Percentiles rank a stretch among this genome's conserved stretches.
phyloP scores from a whole-genome alignment of 2,888 invertebrate species.

The Quadriops clusia region DNA sequence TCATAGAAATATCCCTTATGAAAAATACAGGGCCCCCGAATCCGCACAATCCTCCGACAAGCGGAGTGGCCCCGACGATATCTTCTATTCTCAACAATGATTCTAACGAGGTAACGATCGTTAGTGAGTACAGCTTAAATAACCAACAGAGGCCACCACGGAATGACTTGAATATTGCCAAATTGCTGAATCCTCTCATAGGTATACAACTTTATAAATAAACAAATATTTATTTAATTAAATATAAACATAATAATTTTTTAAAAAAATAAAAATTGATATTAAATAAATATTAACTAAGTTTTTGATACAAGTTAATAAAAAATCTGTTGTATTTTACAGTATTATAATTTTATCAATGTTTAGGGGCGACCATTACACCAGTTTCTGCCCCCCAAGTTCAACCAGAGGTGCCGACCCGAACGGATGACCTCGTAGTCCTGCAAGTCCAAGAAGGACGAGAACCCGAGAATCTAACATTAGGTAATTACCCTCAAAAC shows the following conservation, averaged over 20 bases:
- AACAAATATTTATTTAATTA: too few species aligned
- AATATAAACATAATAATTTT: too few species aligned
- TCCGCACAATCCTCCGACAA: slow-evolving; percentile 31
- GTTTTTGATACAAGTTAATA: too few species aligned
- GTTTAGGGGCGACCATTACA: slow-evolving; percentile 59
- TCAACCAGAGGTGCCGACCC: slow-evolving; percentile 12
- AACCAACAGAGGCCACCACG: slow-evolving; percentile 20
- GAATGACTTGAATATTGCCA: slow-evolving; percentile 32
- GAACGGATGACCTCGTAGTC: slow-evolving; percentile 50
- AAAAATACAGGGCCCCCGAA: slow-evolving; percentile 48
- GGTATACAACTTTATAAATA: too few species aligned
- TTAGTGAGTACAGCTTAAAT: slow-evolving; percentile 40
- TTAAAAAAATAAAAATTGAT: too few species aligned
- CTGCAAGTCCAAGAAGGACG: slow-evolving; percentile 40
- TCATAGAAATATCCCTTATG: slow-evolving; percentile 69
- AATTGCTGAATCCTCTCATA: slow-evolving; percentile 42
- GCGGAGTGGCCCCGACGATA: slow-evolving; percentile 42
- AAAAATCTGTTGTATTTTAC: too few species aligned
- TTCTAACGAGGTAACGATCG: slow-evolving; percentile 40
- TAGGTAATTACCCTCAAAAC: slow-evolving; percentile 19
- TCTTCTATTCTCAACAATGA: slow-evolving; percentile 47
- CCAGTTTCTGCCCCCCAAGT: slow-evolving; percentile 8
- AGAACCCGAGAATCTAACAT: slow-evolving; percentile 26
- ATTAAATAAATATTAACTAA: too few species aligned
- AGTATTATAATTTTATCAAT: too few species aligned